Evolutionary conservation across 2,888 invertebrate species (phyloP), one percentile per base, ranked within the genome.

Genomic region (Nebria brevicollis): DNA sequence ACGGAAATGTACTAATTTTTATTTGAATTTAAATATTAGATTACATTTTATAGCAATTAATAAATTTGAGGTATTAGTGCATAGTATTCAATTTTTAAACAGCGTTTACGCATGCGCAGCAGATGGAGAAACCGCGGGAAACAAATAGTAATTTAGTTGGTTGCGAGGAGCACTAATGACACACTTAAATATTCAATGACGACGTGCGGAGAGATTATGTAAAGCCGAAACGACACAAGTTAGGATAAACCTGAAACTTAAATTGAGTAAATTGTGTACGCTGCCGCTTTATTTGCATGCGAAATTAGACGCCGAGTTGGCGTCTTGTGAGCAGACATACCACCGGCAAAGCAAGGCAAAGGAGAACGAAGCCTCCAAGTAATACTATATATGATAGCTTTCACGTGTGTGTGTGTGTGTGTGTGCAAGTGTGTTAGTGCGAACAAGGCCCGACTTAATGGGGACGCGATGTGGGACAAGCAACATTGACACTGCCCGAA

Each of bases 181-280:
- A 83, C 83, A 84, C 84, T 84, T 84, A 83, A 84, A 83, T 83
- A 84, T 84, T 84, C 83, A 84, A 83, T 84, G 84, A 84, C 83
- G 83, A 84, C 84, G 84, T 84, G 84, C 84, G 84, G 82, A 80
- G 82, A 83, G 83, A 83, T 83, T 83, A 83, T 43, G 82, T 82
- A 82, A 83, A 83, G 82, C 83, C 82, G 77, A 75, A 84, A 84
- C 82, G 83, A 83, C 84, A 83, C 84, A 84, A 84, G 83, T 84
- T 84, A 77, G 83, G 83, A 83, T 84, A 82, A 84, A 84, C 84
- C 83, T 83, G 82, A 84, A 85, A 85, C 84, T 84, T 83, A 83
- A 84, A 84, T 82, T 78, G 83, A 82, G 82, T 83, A 74, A 72
- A 80, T 80, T 80, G 80, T 80, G 80, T 72, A 77, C 77, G 79